Evolutionary conservation across 2,888 invertebrate species (phyloP), one percentile per base, ranked within the genome.

Genomic region (Apamea anceps): DNA sequence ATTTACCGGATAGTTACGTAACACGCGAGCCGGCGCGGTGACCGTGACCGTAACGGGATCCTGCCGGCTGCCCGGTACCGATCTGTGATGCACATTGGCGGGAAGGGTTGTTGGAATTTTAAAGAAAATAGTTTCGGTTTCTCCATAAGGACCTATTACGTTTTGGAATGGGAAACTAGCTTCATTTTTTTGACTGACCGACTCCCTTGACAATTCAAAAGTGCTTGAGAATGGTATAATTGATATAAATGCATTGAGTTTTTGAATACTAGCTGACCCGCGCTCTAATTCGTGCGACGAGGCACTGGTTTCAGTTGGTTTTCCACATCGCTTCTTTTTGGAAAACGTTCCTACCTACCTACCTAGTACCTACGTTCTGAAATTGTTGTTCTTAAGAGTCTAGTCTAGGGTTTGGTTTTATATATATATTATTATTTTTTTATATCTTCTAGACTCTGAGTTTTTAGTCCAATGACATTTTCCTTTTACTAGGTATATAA

Each of bases 11-110:
- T 74, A 57, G 88, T 92, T 93, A 91, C 90, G 91, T 92, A 87
- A 93, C 91, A 93, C 94, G 95, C 94, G 91, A 95, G 91, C 87
- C 75, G 67, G 80, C 1, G 86, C 89, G 87, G 77, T 88, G 91
- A 90, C 94, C 94, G 94, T 94, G 92, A 93, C 91, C n/a, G 0
- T 91, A 93, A 92, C 93, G 91, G 94, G 90, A 88, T 18, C 12
- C 60, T 37, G 57, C 37, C n/a, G 42, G 54, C 66, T 80, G 63
- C 60, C 76, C 45, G 70, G 80, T 77, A 70, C 72, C 37, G 72
- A 77, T 77, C 21, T 15, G 25, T 66, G 60, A 62, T 65, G 13
- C n/a, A 15, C 32, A 60, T 21, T 28, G 21, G 67, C 13, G 4
- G 28, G 21, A 60, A 77, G 71, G 75, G 70, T 54, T 25, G 32